These are phyloP conservation scores for Rhagophthalmus giganteus DNA, from an alignment of 2,888 invertebrate genomes.

Conservation along the genomic window DNA sequence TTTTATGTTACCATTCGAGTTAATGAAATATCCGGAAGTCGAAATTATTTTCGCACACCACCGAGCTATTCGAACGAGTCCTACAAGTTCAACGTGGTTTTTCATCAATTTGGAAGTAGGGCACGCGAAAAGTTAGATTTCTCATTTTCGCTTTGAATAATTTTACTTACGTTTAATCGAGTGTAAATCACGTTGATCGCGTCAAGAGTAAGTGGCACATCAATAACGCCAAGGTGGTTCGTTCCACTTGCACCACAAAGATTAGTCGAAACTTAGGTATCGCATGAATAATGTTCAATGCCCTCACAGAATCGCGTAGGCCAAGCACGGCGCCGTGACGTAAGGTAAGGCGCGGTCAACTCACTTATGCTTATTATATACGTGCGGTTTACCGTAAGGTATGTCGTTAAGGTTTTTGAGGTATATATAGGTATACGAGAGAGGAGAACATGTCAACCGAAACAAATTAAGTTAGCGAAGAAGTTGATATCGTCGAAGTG, in stretches of 20 bases:
- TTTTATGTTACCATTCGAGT: too few relatives aligned
- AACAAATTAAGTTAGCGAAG: not conserved
- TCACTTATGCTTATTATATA: slow-evolving; percentile 18
- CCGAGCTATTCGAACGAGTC: too few relatives aligned
- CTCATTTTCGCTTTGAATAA: too few relatives aligned
- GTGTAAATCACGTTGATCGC: too few relatives aligned
- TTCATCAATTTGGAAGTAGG: too few relatives aligned
- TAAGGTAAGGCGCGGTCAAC: slow-evolving; percentile 25
- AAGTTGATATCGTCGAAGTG: not conserved
- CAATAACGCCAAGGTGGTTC: too few relatives aligned
- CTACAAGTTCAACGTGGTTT: too few relatives aligned
- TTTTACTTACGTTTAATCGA: too few relatives aligned
- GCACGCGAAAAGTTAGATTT: too few relatives aligned
- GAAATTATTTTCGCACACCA: too few relatives aligned
- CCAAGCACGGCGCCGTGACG: slow-evolving; percentile 28
- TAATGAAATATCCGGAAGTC: too few relatives aligned
- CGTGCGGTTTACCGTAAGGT: slow-evolving; percentile 29
- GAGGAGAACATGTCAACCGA: not conserved
- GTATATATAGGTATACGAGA: not conserved
- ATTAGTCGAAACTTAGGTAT: not conserved
- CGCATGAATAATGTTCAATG: slow-evolving; percentile 18
- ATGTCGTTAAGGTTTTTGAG: slow-evolving; percentile 8
- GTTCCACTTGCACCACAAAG: not conserved
- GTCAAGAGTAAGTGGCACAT: too few relatives aligned
- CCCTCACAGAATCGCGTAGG: slow-evolving; percentile 27